Conservation (phyloP, 2,888 invertebrate genomes). For the Halictus quadricinctus region DNA sequence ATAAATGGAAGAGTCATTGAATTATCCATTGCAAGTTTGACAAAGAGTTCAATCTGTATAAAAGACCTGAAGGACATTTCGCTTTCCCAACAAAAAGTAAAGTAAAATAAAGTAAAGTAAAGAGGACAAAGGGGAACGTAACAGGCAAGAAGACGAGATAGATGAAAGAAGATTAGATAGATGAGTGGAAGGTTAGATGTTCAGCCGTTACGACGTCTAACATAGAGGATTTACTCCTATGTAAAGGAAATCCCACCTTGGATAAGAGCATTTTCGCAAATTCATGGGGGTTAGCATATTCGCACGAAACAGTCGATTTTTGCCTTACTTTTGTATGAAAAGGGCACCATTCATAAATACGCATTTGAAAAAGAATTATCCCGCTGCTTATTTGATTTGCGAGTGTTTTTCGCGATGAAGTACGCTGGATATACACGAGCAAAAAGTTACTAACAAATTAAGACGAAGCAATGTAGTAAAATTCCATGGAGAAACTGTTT, state of each 20-base stretch:
- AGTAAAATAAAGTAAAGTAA: background rate
- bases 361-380: background rate
- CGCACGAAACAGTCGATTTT: conserved; percentile 23
- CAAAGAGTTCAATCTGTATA: background rate
- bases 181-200: conserved; percentile 50
- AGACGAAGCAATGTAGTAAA: background rate
- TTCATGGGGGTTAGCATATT: conserved; percentile 11
- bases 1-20: background rate
- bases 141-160: conserved; percentile 3
- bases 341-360: background rate
- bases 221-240: conserved; percentile 59
- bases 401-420: background rate
- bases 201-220: conserved; percentile 48
- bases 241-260: conserved; percentile 64
- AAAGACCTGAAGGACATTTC: background rate
- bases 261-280: conserved; percentile 65
- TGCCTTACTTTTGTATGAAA: background rate
- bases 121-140: conserved; percentile 3
- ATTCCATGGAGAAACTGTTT: background rate
- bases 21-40: background rate
- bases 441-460: background rate
- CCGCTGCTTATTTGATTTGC: background rate
- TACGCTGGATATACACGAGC: background rate
- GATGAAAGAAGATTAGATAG: conserved; percentile 44
- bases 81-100: background rate